Evolutionary conservation across 2,797 vertebrate species (phyloP).

Genomic region (Paguma larvata): DNA sequence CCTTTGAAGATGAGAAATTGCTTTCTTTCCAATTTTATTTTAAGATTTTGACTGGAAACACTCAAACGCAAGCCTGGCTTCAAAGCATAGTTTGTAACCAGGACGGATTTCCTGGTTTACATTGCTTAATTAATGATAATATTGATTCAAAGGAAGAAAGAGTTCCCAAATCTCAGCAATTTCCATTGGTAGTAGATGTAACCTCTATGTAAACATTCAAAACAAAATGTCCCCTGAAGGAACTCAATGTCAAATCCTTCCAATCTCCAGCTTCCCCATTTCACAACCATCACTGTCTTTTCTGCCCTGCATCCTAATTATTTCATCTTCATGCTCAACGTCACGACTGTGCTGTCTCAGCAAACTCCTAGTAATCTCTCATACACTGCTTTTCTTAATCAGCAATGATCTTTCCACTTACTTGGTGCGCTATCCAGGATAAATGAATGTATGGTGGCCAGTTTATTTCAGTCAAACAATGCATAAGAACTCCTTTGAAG

Average conservation of each 20-base stretch:
- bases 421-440: not conserved
- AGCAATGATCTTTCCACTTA: not conserved
- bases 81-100: constrained; percentile 77
- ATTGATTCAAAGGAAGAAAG: constrained; percentile 66
- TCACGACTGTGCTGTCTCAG: not conserved
- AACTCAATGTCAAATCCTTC: not conserved
- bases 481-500: not conserved
- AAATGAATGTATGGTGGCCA: not conserved
- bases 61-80: constrained; percentile 71
- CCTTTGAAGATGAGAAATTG: constrained; percentile 69
- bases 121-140: constrained; percentile 70
- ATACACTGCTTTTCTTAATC: not conserved
- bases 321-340: not conserved
- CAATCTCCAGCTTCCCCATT: not conserved
- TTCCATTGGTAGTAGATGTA: constrained; percentile 69
- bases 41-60: constrained; percentile 71
- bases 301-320: not conserved
- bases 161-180: constrained; percentile 68
- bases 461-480: not conserved
- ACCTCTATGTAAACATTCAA: constrained; percentile 55
- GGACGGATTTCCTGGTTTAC: constrained; percentile 71
- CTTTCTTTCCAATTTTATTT: constrained; percentile 32
- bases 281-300: not conserved
- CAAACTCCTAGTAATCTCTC: not conserved
- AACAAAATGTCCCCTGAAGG: not conserved